Evolutionary conservation across 2,888 invertebrate genomes (phyloP), one percentile per base, ranked within the genome.

Genomic region (Ferdinandea cuprea): DNA sequence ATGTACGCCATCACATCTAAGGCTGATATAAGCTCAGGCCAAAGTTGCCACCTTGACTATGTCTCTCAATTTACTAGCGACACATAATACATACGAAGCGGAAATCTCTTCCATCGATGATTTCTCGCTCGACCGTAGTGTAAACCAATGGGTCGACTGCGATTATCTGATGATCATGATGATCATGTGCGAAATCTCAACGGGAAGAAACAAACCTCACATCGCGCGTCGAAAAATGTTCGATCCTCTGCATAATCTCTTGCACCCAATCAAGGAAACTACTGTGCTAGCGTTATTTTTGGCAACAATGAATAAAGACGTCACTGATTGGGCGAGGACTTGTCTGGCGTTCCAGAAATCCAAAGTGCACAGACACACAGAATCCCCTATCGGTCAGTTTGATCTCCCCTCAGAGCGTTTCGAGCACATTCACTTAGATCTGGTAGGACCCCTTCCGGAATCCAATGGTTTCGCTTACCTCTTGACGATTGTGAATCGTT

Each of bases 341-440:
- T 71, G 58, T 5, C 1, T 46, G 25, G 32, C 30, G 0, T 71
- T 48, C 25, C 56, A 56, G 32, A 44, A 48, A 13, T 8, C 48
- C 3, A 61, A 72, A 15, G 28, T 42, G 8, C 15, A 61, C n/a
- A 40, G 37, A 7, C 61, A 63, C 13, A 44, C 44, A 3, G 63
- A 25, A 6, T 40, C 52, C 4, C 9, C 25, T 11, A 8, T n/a
- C 2, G 42, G 61, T 1, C 19, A 13, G 17, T 65, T 63, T 17
- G 19, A 44, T 3, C 7, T 46, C 87, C 61, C 72, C 2, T 28
- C 56, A 3, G 66, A 72, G 9, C 76, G 86, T 19, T 85, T 92
- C 84, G 76, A 86, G 2, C 90, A 91, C 71, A 86, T 91, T 5
- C 90, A 89, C 63, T 74, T 89, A 5, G 89, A 90, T 69, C 69